Percentiles rank a stretch among this genome's conserved stretches.
Evolutionary conservation across 2,113 vertebrate genomes (phyloP).

Genomic region (Pelodiscus sinensis): DNA sequence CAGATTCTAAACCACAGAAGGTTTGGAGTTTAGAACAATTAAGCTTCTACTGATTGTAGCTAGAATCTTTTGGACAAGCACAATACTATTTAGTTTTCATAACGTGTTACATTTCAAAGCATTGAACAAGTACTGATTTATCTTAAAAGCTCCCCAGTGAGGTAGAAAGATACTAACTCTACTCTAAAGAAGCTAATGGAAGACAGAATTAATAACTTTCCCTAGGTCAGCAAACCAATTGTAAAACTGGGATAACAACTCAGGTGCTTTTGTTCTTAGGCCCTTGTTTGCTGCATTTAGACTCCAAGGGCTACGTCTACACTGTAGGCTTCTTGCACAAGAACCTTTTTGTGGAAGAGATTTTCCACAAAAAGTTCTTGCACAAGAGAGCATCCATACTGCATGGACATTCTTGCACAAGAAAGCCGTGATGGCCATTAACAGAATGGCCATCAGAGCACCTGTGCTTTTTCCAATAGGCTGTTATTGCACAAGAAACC

Average conservation of each 20-base stretch:
- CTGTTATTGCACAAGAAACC: too few species aligned
- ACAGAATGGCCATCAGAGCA: too few species aligned
- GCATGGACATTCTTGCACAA: too few species aligned
- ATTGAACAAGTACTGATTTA: not conserved
- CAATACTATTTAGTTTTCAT: not conserved
- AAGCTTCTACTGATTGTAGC: fast-evolving
- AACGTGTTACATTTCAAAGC: not conserved
- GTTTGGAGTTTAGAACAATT: not conserved
- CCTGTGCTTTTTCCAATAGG: too few species aligned
- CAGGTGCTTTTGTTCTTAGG: not conserved
- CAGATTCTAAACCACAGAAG: not conserved
- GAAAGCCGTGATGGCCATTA: too few species aligned
- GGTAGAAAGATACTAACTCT: not conserved
- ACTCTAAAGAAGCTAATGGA: slow-evolving; percentile 2
- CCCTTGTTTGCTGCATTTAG: not conserved
- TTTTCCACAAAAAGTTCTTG: too few species aligned
- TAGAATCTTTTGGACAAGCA: not conserved
- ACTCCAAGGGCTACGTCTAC: not conserved
- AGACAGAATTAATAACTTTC: not conserved
- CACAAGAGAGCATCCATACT: too few species aligned
- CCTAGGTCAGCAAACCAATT: not conserved
- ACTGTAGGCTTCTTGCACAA: too few species aligned
- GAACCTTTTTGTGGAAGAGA: too few species aligned
- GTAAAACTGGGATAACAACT: not conserved
- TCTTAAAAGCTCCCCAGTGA: not conserved